Evolutionary conservation across 1,140 invertebrate species (phyloP), one percentile per base, ranked within the genome.

Genomic region (Drosophila gunungcola): DNA sequence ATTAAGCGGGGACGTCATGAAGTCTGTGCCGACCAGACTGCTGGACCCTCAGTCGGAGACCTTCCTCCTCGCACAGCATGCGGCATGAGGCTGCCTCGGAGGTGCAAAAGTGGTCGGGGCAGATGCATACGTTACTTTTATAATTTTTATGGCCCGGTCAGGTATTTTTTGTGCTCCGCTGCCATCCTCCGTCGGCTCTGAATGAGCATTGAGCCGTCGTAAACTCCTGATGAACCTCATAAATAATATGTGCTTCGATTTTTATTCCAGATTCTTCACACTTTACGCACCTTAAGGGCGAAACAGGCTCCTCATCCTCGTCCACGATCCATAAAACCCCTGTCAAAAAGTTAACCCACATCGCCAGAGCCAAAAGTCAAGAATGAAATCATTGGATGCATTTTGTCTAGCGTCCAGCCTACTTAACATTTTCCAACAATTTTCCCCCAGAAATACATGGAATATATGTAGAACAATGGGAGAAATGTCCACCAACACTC

Each of bases 161-260:
- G 80, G 84, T 83, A 83, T 78, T 78, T 56, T 68, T 46, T 13
- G 32, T 29, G 36, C 29, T 56, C 36, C 32, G 48, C 63, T 67
- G 42, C 42, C 46, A 43, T 27, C 11, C 53, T 29, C 34, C 34
- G 67, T 36, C 67, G 51, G 51, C 68, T 70, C 62, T 80, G 67
- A 54, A 58, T 73, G 57, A 70, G 52, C 68, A 70, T 70, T 73
- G 80, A 83, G 72, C 65, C 78, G 69, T 86, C 83, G 84, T 88
- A 88, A 88, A 88, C 84, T 88, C 84, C 84, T 88, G 84, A 88
- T 88, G 84, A 89, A 89, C 80, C 72, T 88, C 84, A 88, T 88
- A 88, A 88, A 88, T 88, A 88, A 88, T 88, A 88, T 84, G 68
- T 89, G 63, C 84, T 88, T 80, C 84, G 80, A 89, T 89, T 89